A percentile compares a stretch with the other conserved stretches of the same genome.
phyloP scores from a whole-genome alignment of 2,888 invertebrate species.

The Clusia tigrina region DNA sequence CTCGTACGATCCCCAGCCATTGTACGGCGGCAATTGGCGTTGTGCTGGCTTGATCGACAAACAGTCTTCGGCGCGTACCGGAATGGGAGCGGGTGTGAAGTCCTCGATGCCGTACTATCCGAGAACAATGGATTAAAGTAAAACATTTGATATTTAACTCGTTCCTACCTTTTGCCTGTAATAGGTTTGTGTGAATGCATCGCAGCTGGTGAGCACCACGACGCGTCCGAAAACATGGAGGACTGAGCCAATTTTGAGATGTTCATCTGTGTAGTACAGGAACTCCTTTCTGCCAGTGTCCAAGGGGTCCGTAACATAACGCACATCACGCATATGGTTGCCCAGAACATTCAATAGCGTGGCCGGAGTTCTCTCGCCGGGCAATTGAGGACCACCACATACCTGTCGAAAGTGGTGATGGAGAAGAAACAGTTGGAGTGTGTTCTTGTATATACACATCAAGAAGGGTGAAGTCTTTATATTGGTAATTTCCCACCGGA shows the following conservation, averaged over 20 bases:
- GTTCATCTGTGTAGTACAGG: conserved; percentile 64
- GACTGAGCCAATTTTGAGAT: conserved; percentile 82
- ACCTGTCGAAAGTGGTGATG: conserved; percentile 39
- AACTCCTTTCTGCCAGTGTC: conserved; percentile 66
- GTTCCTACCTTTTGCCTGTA: conserved; percentile 71
- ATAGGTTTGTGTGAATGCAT: conserved; percentile 85
- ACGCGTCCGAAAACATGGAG: conserved; percentile 84
- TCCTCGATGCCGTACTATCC: conserved; percentile 61
- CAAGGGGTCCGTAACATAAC: conserved; percentile 70
- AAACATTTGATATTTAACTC: neutral
- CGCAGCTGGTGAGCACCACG: conserved; percentile 82
- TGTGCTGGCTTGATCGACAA: conserved; percentile 31
- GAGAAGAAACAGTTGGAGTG: neutral
- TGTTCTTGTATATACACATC: neutral
- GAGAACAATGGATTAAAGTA: neutral
- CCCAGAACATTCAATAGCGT: conserved; percentile 74
- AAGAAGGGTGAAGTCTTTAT: no score
- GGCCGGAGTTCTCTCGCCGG: conserved; percentile 66
- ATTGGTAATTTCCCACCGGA: no score
- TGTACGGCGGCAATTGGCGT: conserved; percentile 79
- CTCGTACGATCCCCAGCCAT: conserved; percentile 88
- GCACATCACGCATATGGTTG: conserved; percentile 65
- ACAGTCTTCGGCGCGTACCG: conserved; percentile 46
- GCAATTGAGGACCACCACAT: conserved; percentile 57
- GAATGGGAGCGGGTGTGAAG: conserved; percentile 51